Base-by-base conservation (phyloP, 2,113 vertebrate genomes). In the Cyanocitta stelleri region DNA sequence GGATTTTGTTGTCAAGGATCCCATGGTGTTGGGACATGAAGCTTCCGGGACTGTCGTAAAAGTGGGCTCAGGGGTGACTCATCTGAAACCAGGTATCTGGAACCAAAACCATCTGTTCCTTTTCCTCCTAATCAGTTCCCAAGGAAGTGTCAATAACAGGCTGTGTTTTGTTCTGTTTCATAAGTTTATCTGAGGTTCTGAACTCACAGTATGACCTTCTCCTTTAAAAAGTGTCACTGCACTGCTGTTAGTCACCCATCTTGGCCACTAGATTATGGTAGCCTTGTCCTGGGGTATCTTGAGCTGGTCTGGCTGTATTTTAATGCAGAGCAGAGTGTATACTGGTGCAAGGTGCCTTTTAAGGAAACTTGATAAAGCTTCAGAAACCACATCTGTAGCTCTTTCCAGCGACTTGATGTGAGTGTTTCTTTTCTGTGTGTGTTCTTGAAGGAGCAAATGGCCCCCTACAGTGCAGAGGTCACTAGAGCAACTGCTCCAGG, bases 21-120 rank as follows among this genome's bases (percentile, higher is more conserved):
- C 99, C 5, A 99, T 99, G 98, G 98, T 99, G 33, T 46, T 99
- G 93, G 99, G 99, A 0, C 99, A 99, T 0, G 99, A 99, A 97
- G 99, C 99, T 43, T 95, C 99, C 0, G 99, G 99, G 32, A 98
- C 98, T 19, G 99, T 99, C 0, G 10, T 98, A 32, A 99, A 99
- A 97, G 98, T 99, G 33, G 99, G 99, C 49, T 96, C 98, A 1
- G 97, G 87, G 19, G 99, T 99, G 78, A 98, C 95, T 63, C 98
- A 99, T 72, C 98, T 99, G 44, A 98, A 98, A 96, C 95, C 94
- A 95, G 96, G 96, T 97, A 83, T 54, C 1, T 71, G 52, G 3
- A 74, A 59, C 46, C 48, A 67, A 88, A 77, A 56, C 48, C 73
- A 6, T 49, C 55, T 72, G 27, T 82, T 67, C 74, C 12, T 54